Conservation (phyloP, 2,797 vertebrate species). For the Luscinia luscinia region DNA sequence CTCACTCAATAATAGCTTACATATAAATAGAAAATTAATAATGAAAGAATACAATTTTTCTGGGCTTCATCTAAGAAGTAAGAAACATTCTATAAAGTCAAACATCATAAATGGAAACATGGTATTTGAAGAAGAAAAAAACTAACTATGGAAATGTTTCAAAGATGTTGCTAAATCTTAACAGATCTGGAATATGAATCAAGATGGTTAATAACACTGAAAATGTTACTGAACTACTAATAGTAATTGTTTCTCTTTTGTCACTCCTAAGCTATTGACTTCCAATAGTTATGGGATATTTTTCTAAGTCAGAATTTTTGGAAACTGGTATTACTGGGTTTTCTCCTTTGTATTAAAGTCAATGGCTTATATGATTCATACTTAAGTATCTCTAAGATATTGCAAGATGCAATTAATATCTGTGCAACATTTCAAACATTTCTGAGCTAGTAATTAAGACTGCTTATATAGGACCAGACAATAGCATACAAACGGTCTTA, state of each 20-base stretch:
- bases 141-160: not conserved
- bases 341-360: not conserved
- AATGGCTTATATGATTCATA: not conserved
- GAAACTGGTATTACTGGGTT: not conserved
- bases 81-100: not conserved
- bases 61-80: not conserved
- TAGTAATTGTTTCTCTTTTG: not conserved
- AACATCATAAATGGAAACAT: not conserved
- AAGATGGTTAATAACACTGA: not conserved
- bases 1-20: not conserved
- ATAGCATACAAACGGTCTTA: accelerated
- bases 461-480: not conserved
- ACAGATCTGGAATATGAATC: not conserved
- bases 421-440: not conserved
- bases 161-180: not conserved
- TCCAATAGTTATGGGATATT: not conserved
- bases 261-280: not conserved
- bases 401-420: not conserved
- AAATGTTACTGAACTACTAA: not conserved
- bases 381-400: not conserved
- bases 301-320: not conserved
- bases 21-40: not conserved
- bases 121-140: not conserved
- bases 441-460: not conserved
- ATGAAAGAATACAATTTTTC: not conserved